These are phyloP conservation scores for Hippasteria phrygiana DNA, from an alignment of 53 echinoderm and acorn worm species.

Conservation along the genomic window DNA sequence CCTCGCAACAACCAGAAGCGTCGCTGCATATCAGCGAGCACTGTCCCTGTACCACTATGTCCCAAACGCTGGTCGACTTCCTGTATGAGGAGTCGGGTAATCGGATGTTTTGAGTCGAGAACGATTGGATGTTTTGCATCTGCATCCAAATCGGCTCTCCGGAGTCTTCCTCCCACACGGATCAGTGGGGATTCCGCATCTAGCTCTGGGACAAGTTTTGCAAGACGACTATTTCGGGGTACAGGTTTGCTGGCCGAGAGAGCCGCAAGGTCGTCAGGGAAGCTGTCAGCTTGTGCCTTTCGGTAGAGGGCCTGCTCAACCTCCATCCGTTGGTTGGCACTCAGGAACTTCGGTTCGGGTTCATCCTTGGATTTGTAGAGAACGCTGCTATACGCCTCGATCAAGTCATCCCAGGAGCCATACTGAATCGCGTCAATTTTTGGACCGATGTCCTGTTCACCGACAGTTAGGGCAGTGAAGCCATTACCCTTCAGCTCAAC, in stretches of 20 bases:
- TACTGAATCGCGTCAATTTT: not conserved
- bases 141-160: not conserved
- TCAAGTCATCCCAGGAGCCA: constrained; percentile 5
- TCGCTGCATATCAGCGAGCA: constrained; percentile 15
- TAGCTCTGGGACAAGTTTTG: not conserved
- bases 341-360: not conserved
- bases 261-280: constrained; percentile 1
- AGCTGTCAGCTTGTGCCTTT: constrained; percentile 8
- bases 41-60: constrained; percentile 5
- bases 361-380: not conserved
- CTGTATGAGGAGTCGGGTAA: not conserved
- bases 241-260: not conserved
- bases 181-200: not conserved
- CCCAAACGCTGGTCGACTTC: not conserved
- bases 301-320: not conserved
- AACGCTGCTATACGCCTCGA: not conserved
- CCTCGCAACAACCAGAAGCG: constrained; percentile 26
- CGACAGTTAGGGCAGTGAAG: not conserved
- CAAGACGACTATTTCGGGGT: not conserved
- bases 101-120: constrained; percentile 19
- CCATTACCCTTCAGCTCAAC: not conserved
- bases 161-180: constrained; percentile 25
- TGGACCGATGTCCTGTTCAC: not conserved
- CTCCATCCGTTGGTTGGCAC: not conserved
- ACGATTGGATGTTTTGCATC: not conserved